These are phyloP conservation scores for Mechanitis mazaeus DNA, from an alignment of 2,888 invertebrate genomes.

Conservation along the genomic window DNA sequence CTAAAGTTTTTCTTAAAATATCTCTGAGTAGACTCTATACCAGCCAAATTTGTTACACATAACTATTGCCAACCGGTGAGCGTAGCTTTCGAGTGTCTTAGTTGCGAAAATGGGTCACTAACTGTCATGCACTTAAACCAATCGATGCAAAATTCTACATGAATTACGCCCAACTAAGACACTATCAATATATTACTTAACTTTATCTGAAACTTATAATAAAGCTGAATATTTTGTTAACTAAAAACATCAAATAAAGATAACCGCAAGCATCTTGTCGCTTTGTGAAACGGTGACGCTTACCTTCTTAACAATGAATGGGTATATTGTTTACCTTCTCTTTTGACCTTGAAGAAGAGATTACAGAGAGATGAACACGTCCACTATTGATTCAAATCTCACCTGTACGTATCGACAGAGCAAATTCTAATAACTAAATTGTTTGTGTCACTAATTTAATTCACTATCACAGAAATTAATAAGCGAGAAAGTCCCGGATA, in stretches of 20 bases:
- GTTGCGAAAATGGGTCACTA: slow-evolving; percentile 69
- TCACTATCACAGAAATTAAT: slow-evolving; percentile 23
- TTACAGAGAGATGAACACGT: slow-evolving; percentile 39
- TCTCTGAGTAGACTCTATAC: slow-evolving; percentile 45
- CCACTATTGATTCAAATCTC: slow-evolving; percentile 47
- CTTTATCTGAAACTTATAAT: neutral
- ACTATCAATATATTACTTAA: slow-evolving; percentile 1
- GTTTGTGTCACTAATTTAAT: slow-evolving; percentile 21
- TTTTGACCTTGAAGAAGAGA: slow-evolving; percentile 54
- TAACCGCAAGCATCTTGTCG: neutral
- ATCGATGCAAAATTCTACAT: slow-evolving; percentile 51
- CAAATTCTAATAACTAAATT: slow-evolving; percentile 34
- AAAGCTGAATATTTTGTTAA: neutral
- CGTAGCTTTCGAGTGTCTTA: slow-evolving; percentile 51
- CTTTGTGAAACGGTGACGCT: slow-evolving; percentile 9
- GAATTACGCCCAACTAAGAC: slow-evolving; percentile 18
- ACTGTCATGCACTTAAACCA: slow-evolving; percentile 57
- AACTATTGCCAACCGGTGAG: slow-evolving; percentile 56
- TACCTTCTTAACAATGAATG: slow-evolving; percentile 40
- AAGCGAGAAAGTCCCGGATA: slow-evolving; percentile 14
- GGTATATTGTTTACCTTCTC: slow-evolving; percentile 50
- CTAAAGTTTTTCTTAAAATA: slow-evolving; percentile 42
- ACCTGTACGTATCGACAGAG: slow-evolving; percentile 39
- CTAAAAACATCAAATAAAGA: neutral
- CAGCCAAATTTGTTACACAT: slow-evolving; percentile 49